phyloP scores from a whole-genome alignment of 2,113 vertebrate species.

The Galbula dea region DNA sequence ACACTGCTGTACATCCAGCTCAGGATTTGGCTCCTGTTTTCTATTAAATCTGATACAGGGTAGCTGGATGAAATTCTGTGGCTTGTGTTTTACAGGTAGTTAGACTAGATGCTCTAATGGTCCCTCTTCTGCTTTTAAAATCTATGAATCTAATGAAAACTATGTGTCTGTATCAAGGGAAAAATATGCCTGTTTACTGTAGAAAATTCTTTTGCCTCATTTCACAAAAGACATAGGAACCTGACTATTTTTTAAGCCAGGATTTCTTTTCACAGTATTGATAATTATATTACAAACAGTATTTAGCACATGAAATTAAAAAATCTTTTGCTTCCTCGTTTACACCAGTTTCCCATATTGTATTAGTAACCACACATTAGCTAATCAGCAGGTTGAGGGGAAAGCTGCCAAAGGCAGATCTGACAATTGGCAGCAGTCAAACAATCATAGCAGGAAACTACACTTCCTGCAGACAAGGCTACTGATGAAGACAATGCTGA shows the following conservation, averaged over 20 bases:
- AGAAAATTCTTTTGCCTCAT: slow-evolving; percentile 24
- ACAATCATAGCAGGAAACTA: slow-evolving; percentile 65
- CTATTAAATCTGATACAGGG: neutral
- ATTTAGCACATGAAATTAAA: slow-evolving; percentile 57
- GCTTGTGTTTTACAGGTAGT: neutral
- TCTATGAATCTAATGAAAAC: slow-evolving; percentile 3
- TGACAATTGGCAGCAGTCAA: slow-evolving; percentile 63
- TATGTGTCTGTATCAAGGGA: neutral
- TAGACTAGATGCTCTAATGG: slow-evolving; percentile 8
- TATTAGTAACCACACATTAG: slow-evolving; percentile 56
- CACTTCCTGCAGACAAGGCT: slow-evolving; percentile 52
- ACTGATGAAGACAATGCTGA: slow-evolving; percentile 27
- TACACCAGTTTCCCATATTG: slow-evolving; percentile 50
- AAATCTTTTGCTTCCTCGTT: slow-evolving; percentile 43
- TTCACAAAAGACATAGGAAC: slow-evolving; percentile 1
- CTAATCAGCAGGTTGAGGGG: slow-evolving; percentile 59
- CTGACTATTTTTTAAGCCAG: slow-evolving; percentile 12
- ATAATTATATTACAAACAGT: slow-evolving; percentile 48
- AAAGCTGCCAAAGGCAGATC: slow-evolving; percentile 60
- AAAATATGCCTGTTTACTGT: neutral
- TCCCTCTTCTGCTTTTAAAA: slow-evolving; percentile 22
- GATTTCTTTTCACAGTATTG: slow-evolving; percentile 22
- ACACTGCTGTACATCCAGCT: neutral
- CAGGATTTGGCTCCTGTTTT: neutral
- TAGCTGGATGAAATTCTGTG: neutral